Conservation (phyloP, 2,113 vertebrate genomes). For the Centropus unirufus region DNA sequence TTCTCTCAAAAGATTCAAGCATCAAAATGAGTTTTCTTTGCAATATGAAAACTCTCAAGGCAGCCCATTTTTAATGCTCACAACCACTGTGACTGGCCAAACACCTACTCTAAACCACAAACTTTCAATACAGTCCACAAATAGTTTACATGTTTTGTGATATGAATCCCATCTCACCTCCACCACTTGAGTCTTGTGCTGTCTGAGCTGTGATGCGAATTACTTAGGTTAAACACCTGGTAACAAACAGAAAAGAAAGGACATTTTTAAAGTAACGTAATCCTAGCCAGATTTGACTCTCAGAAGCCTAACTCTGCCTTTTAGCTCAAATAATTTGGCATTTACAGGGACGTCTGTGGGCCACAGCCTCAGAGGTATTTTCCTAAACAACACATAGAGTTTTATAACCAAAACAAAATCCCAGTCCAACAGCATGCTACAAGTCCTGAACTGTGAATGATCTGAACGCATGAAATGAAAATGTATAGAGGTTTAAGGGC, state of each 20-base stretch:
- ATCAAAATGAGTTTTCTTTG: background rate
- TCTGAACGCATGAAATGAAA: background rate
- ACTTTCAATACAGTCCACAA: background rate
- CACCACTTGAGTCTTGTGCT: background rate
- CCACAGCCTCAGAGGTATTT: background rate
- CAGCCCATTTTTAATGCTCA: background rate
- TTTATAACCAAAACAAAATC: background rate
- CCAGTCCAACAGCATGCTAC: background rate
- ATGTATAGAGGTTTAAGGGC: background rate
- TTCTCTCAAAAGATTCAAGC: background rate
- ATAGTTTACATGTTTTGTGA: background rate
- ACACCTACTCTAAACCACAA: background rate
- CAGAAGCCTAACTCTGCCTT: background rate
- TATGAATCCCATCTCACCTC: background rate
- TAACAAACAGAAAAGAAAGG: background rate
- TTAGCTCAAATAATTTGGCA: background rate
- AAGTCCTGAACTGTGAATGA: background rate
- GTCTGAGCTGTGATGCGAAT: background rate
- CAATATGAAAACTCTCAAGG: background rate
- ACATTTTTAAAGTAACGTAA: background rate
- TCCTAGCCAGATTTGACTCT: background rate
- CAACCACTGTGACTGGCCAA: fast-evolving
- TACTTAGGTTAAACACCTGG: background rate
- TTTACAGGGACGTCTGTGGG: background rate
- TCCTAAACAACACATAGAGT: background rate